Conservation (phyloP, 92 coral and sea anemone species). For the Zoanthus gigantus region DNA sequence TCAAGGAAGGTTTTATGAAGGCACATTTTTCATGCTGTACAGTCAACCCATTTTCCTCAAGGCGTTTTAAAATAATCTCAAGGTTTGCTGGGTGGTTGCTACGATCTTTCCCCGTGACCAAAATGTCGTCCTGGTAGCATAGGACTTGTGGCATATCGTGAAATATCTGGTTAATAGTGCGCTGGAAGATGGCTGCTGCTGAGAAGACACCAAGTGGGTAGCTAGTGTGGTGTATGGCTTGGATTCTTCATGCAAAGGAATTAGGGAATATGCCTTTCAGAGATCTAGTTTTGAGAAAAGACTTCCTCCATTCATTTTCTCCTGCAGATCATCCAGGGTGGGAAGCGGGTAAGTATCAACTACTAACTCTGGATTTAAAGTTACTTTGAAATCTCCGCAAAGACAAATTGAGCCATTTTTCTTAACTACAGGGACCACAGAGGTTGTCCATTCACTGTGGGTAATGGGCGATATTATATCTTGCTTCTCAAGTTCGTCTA, state of each 20-base stretch:
- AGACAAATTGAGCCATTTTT: background rate
- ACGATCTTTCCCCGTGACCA: background rate
- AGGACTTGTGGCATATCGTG: background rate
- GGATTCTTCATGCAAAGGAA: conserved; percentile 12
- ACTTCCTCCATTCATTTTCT: conserved; percentile 6
- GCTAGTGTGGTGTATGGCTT: conserved; percentile 11
- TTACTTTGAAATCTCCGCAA: conserved; percentile 26
- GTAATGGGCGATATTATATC: background rate
- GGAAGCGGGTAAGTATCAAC: conserved; percentile 16
- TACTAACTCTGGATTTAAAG: background rate
- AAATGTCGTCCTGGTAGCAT: conserved; percentile 10
- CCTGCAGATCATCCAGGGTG: background rate
- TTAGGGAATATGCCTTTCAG: conserved; percentile 1
- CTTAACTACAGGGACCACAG: background rate
- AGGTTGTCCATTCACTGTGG: background rate
- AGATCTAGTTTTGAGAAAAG: conserved; percentile 19
- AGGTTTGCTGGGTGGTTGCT: conserved; percentile 8
- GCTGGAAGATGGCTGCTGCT: conserved; percentile 34
- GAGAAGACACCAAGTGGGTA: conserved; percentile 11
- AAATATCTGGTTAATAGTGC: background rate
- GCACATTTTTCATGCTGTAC: conserved; percentile 45
- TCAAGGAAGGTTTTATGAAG: background rate
- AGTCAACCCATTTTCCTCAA: conserved; percentile 19
- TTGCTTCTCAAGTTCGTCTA: background rate
- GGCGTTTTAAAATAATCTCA: background rate